phyloP scores from a whole-genome alignment of 2,113 vertebrate genomes.

The Mesoclemmys tuberculata region DNA sequence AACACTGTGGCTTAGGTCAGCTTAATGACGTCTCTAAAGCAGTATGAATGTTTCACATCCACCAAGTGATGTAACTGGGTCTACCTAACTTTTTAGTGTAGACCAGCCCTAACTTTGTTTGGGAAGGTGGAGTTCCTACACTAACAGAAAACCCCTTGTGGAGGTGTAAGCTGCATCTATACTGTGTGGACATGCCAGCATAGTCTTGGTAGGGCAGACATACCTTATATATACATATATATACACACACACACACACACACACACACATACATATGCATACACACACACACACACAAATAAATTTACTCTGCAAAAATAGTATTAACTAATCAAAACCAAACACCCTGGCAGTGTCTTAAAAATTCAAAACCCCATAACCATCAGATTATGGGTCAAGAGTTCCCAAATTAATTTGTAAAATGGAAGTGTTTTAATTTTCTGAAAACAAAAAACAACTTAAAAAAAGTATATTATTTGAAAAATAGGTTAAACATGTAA shows the following conservation, averaged over 20 bases:
- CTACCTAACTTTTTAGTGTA: neutral
- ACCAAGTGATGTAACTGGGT: no score
- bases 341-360: neutral
- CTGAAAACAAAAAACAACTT: neutral
- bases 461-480: neutral
- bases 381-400: neutral
- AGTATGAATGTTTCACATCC: no score
- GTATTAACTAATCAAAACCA: neutral
- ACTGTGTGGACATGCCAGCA: neutral
- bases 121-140: neutral
- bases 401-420: neutral
- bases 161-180: neutral
- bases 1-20: neutral
- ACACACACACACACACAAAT: no score
- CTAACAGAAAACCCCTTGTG: neutral
- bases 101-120: neutral
- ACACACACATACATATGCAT: no score
- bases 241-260: no score
- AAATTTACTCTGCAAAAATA: neutral
- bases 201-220: neutral
- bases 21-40: neutral
- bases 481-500: neutral
- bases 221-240: no score
- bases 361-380: neutral
- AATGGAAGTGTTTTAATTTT: neutral